A percentile compares a stretch with the other conserved stretches of the same genome.
These are phyloP conservation scores for Laupala kohalensis DNA, from an alignment of 1,140 invertebrate genomes.

Conservation along the genomic window DNA sequence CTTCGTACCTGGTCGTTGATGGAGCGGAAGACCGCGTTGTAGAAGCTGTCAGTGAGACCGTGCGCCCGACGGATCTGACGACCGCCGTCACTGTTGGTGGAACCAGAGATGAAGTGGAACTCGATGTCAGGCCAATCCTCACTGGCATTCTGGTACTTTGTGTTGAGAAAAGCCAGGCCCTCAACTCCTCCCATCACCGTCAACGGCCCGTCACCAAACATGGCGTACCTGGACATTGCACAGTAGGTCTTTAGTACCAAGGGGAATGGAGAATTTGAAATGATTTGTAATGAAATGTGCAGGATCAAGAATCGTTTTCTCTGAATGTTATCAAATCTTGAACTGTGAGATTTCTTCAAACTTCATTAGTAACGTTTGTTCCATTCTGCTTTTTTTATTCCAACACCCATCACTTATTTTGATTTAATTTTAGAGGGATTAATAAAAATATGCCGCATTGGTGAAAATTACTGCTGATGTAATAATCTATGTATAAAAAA, in stretches of 20 bases:
- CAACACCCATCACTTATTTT: neutral
- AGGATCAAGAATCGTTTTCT: no score
- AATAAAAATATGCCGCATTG: neutral
- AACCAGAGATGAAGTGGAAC: slow-evolving; percentile 83
- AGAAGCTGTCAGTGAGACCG: slow-evolving; percentile 55
- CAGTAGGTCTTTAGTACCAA: no score
- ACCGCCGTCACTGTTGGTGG: slow-evolving; percentile 76
- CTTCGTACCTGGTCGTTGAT: slow-evolving; percentile 46
- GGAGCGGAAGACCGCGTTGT: slow-evolving; percentile 54
- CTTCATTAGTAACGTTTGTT: no score
- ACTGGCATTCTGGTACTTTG: slow-evolving; percentile 69
- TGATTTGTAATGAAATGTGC: no score
- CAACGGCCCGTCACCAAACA: slow-evolving; percentile 67
- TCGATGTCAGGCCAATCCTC: slow-evolving; percentile 85
- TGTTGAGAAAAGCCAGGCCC: slow-evolving; percentile 79
- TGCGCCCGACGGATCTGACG: slow-evolving; percentile 68
- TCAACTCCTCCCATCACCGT: slow-evolving; percentile 84
- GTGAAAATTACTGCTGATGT: no score
- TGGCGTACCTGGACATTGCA: slow-evolving; percentile 31
- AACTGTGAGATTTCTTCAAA: no score
- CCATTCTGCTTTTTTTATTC: no score
- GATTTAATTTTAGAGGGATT: neutral
- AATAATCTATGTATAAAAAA: no score
- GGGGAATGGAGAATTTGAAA: no score
- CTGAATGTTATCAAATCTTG: no score